Evolutionary conservation across 2,113 vertebrate species (phyloP).

Genomic region (Mormyrus lacerda): DNA sequence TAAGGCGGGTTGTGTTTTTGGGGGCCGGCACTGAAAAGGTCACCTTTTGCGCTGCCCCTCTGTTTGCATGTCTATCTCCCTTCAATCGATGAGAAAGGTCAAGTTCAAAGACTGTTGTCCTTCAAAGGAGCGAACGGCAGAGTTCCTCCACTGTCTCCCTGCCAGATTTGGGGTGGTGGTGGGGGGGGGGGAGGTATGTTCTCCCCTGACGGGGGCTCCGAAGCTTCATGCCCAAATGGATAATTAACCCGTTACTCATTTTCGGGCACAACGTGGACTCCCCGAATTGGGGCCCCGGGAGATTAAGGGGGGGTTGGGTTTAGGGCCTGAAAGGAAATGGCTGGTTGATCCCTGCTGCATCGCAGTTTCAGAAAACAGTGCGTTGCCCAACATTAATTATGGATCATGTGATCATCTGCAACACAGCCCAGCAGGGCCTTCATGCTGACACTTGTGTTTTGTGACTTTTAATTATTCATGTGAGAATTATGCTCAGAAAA

Average conservation of each 20-base stretch:
- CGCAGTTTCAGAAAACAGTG: neutral
- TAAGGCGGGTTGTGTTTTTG: neutral
- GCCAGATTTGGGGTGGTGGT: neutral
- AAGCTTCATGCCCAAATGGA: neutral
- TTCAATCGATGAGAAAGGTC: slow-evolving; percentile 45
- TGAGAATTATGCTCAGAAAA: neutral
- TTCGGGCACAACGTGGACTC: neutral
- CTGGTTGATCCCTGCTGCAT: neutral
- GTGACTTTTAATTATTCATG: slow-evolving; percentile 8
- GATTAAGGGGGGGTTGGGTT: neutral
- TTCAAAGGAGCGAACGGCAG: slow-evolving; percentile 28
- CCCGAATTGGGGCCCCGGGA: neutral
- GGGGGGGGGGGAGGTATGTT: too few relatives aligned
- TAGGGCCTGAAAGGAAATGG: neutral
- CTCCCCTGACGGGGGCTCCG: neutral
- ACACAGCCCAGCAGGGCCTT: neutral
- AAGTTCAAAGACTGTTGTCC: slow-evolving; percentile 44
- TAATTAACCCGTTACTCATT: neutral
- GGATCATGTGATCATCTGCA: slow-evolving; percentile 16
- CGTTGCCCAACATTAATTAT: slow-evolving; percentile 17
- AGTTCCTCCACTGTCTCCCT: slow-evolving; percentile 2
- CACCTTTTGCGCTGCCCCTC: slow-evolving; percentile 14
- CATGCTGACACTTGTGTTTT: neutral
- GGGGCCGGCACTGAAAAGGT: slow-evolving; percentile 24
- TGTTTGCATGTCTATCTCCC: slow-evolving; percentile 18